Percentiles rank a stretch among this genome's conserved stretches.
phyloP scores from a whole-genome alignment of 2,888 invertebrate genomes.

The Nomada fabriciana region DNA sequence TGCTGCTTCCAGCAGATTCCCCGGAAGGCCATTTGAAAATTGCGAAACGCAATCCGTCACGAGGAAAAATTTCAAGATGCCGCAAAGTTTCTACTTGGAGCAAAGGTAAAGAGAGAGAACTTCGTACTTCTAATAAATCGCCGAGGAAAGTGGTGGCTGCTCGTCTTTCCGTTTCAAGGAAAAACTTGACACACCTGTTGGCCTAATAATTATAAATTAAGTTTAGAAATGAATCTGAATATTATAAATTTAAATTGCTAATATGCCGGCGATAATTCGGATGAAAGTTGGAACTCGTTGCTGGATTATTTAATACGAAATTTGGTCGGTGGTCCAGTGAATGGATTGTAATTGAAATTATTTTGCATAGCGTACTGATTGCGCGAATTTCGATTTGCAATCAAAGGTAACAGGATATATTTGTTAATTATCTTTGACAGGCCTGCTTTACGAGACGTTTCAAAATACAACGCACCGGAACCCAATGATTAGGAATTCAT shows the following conservation, averaged over 20 bases:
- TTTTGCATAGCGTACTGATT: background rate
- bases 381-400: background rate
- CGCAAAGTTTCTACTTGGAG: background rate
- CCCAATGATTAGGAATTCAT: no score
- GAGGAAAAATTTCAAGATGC: constrained; percentile 1
- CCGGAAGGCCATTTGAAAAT: background rate
- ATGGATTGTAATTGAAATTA: background rate
- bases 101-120: no score
- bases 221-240: no score
- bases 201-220: background rate
- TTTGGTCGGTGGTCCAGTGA: background rate
- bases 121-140: constrained; percentile 1
- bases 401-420: no score
- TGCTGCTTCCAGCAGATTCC: no score
- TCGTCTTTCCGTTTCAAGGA: background rate
- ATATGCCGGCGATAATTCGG: no score
- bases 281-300: background rate
- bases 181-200: background rate
- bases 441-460: no score
- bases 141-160: background rate
- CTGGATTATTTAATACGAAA: background rate
- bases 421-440: no score
- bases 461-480: no score
- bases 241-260: no score
- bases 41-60: constrained; percentile 2